Base-by-base conservation (phyloP, 2,113 vertebrate species). In the Ophiodon elongatus region DNA sequence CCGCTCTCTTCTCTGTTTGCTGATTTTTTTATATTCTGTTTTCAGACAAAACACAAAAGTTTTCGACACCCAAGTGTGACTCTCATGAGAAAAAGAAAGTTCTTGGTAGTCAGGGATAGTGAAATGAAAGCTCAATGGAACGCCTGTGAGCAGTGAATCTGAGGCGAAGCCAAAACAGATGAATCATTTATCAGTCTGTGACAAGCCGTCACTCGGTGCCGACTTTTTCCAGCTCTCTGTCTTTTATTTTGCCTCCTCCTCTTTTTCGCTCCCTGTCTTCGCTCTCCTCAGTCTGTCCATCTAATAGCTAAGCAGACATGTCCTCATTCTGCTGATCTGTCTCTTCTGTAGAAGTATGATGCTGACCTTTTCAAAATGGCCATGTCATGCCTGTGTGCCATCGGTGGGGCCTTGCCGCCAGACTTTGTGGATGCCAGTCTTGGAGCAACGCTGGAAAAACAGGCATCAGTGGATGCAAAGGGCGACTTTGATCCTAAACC, bases 401-500 rank as follows among this genome's bases (percentile, higher is more conserved):
- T 99, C 57, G 96, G 96, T 7, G 98, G 98, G 72, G 98, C 97
- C 33, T 90, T 99, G 79, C 97, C 98, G 29, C 98, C 98, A 3
- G 98, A 99, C 93, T 99, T 98, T 85, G 95, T 99, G 85, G 98
- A 99, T 78, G 94, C 95, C 73, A 96, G 96, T 84, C 96, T 95
- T 75, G 95, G 92, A 66, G 94, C 96, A 63, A 95, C 95, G 0
- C 79, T 98, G 92, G 97, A 99, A 89, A 98, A 98, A 56, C 97
- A 98, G 86, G 89, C 92, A 25, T 97, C 97, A 2, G 91, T 99
- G 91, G 98, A 99, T 64, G 94, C 96, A 62, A 96, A 99, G 84
- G 98, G 98, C 85, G 98, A 99, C 95, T 99, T 99, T 95, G 98
- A 99, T 89, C 98, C 98, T 72, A 98, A 97, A 88, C 97, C 98